Conservation (phyloP, 2,113 vertebrate genomes). For the Mellivora capensis region DNA sequence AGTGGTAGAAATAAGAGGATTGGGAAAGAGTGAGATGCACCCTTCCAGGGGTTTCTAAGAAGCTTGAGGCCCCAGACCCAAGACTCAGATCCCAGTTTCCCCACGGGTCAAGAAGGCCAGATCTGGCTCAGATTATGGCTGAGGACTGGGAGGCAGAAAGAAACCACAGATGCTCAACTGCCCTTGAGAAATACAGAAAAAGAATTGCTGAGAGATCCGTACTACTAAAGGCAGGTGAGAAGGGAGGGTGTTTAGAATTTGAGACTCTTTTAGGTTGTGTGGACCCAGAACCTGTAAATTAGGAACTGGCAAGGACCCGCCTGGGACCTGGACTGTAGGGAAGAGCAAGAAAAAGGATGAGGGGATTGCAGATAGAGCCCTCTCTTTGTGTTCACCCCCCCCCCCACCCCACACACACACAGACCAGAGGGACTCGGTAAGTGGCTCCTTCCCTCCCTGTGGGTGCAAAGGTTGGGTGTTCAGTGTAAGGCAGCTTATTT, state of each 20-base stretch:
- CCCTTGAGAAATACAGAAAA: not conserved
- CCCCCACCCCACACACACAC: rapidly evolving
- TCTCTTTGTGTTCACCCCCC: not conserved
- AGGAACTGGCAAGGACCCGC: not conserved
- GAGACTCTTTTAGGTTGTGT: not conserved
- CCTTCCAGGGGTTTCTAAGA: not conserved
- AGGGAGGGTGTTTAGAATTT: not conserved
- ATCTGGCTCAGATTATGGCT: not conserved
- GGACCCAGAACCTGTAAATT: not conserved
- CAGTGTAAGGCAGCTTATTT: not conserved
- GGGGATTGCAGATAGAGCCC: not conserved
- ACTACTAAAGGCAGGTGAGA: not conserved
- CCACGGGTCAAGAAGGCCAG: not conserved
- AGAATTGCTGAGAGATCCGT: not conserved
- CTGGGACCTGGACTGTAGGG: not conserved
- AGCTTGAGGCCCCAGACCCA: not conserved
- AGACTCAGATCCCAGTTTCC: not conserved
- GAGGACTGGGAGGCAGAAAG: not conserved
- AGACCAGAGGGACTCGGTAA: not conserved
- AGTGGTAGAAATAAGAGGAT: not conserved
- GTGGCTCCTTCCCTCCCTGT: not conserved
- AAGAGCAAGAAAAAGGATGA: not conserved
- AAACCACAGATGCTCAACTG: not conserved
- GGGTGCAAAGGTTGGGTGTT: not conserved
- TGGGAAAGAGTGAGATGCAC: not conserved